Percentiles rank a stretch among this genome's conserved stretches.
Conservation (phyloP, 23 tunicate species). For the Aplidium turbinatum region DNA sequence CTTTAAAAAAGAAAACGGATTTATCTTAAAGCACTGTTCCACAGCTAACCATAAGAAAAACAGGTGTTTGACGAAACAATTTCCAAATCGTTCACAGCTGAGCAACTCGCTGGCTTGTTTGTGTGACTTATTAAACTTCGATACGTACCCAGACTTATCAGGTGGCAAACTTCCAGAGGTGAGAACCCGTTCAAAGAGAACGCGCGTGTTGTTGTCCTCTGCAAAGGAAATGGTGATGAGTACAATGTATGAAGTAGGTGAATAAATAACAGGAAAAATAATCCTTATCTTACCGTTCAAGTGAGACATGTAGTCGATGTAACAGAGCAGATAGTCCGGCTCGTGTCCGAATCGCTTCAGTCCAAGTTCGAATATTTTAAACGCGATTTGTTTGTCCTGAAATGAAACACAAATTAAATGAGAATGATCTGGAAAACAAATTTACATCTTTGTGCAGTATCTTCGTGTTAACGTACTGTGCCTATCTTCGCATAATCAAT, state of each 20-base stretch:
- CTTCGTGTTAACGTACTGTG: too few species aligned
- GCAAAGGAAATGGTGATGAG: neutral
- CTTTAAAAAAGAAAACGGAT: too few species aligned
- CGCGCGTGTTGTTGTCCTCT: constrained; percentile 98
- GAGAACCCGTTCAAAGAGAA: constrained; percentile 81
- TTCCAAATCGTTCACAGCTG: too few species aligned
- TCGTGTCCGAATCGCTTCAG: constrained; percentile 91
- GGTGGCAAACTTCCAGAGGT: constrained; percentile 86
- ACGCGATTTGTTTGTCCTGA: constrained; percentile 88
- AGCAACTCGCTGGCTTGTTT: too few species aligned
- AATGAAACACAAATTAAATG: too few species aligned
- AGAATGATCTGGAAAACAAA: too few species aligned
- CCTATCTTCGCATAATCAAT: neutral
- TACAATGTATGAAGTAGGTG: neutral
- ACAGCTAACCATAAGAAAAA: too few species aligned
- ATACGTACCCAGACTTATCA: constrained; percentile 85
- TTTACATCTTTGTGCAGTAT: too few species aligned
- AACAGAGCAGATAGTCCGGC: constrained; percentile 78
- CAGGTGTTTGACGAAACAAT: too few species aligned
- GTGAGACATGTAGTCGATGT: constrained; percentile 96
- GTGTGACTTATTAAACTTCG: too few species aligned
- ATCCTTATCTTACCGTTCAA: constrained; percentile 59
- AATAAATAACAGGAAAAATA: neutral
- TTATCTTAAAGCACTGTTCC: too few species aligned
- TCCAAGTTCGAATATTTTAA: constrained; percentile 93